Percentiles rank a stretch among this genome's conserved stretches.
Conservation (phyloP, 2,113 vertebrate genomes). For the Pionites leucogaster region DNA sequence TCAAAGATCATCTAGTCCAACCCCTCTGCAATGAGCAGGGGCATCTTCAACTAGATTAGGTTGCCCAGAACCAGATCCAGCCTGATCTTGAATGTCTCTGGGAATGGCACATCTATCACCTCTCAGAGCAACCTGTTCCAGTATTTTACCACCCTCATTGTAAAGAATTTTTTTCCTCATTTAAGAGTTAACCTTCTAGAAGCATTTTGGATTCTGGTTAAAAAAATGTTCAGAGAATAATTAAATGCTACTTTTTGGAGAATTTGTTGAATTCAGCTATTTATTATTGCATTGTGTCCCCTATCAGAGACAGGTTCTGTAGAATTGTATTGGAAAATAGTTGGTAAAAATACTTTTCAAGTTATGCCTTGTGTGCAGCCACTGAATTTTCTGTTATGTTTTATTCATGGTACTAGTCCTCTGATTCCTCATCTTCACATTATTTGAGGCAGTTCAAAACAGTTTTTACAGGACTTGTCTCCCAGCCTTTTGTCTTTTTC, state of each 20-base stretch:
- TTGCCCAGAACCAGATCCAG: neutral
- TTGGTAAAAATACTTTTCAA: neutral
- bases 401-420: neutral
- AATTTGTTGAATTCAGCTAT: neutral
- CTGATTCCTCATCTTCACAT: neutral
- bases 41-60: neutral
- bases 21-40: neutral
- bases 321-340: accelerated
- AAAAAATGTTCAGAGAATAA: neutral
- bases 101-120: neutral
- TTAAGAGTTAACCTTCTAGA: neutral
- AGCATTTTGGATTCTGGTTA: neutral
- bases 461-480: neutral
- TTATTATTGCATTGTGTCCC: neutral
- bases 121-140: neutral
- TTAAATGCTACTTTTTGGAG: neutral
- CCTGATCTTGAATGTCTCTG: neutral
- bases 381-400: neutral
- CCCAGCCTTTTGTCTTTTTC: neutral
- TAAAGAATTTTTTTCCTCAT: neutral
- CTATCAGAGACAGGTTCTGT: accelerated
- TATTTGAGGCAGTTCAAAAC: neutral
- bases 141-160: neutral
- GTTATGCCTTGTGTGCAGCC: neutral
- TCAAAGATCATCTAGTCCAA: neutral